These are phyloP conservation scores for Troides helena DNA, from an alignment of 2,888 invertebrate species.

Conservation along the genomic window DNA sequence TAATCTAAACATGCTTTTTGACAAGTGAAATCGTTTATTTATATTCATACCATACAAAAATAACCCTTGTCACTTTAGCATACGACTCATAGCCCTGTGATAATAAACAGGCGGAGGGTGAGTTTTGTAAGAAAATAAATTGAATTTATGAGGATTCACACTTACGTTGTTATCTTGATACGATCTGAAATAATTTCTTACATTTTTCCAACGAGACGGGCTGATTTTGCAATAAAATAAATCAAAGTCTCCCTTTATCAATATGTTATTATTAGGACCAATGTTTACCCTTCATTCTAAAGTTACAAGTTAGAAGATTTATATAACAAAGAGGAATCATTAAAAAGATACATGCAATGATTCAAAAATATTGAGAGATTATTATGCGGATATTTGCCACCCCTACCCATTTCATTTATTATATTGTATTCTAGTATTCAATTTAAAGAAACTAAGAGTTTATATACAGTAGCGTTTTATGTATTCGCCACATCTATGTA, in stretches of 20 bases:
- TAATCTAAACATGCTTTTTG: slow-evolving; percentile 38
- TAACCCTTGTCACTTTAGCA: slow-evolving; percentile 12
- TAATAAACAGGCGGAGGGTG: slow-evolving; percentile 15
- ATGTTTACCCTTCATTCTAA: too few species aligned
- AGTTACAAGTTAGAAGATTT: too few species aligned
- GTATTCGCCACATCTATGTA: too few species aligned
- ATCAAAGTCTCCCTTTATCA: slow-evolving; percentile 15
- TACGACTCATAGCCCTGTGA: slow-evolving; percentile 30
- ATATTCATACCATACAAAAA: slow-evolving; percentile 17
- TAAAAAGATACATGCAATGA: too few species aligned
- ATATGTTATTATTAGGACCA: too few species aligned
- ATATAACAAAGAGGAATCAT: too few species aligned
- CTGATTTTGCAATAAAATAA: slow-evolving; percentile 41
- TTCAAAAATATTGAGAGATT: too few species aligned
- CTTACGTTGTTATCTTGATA: slow-evolving; percentile 50
- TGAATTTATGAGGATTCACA: slow-evolving; percentile 58
- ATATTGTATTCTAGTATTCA: too few species aligned
- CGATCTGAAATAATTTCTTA: slow-evolving; percentile 53
- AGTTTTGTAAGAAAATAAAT: slow-evolving; percentile 50
- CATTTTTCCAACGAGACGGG: slow-evolving; percentile 30
- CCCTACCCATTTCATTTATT: too few species aligned
- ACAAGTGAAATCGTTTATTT: slow-evolving; percentile 23
- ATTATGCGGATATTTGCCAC: too few species aligned
- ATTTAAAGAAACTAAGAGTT: too few species aligned
- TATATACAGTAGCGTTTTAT: too few species aligned